Base-by-base conservation (phyloP, 2,888 invertebrate genomes). In the Archips xylosteana region DNA sequence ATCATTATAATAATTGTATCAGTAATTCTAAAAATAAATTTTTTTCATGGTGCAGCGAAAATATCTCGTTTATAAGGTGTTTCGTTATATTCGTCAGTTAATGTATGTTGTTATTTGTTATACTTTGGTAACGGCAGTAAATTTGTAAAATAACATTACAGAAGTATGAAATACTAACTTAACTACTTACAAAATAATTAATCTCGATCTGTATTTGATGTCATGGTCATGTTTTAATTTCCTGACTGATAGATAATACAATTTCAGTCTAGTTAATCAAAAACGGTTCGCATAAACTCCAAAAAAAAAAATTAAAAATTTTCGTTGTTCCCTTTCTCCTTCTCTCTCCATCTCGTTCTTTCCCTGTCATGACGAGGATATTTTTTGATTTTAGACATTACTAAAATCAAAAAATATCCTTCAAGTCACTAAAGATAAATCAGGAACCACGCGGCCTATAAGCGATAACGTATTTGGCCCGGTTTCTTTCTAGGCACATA, bases 111-210 rank as follows among this genome's bases (percentile, higher is more conserved):
- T 15, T 51, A 15, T n/a, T 51, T 51, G n/a, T n/a, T 51, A 51
- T n/a, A 51, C 49, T 51, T 51, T 12, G 15, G 49, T 51, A 51
- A 51, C 49, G 49, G 49, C n/a, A n/a, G 12, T 51, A 51, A 51
- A 51, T n/a, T 51, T 4, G 6, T 12, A 8, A 12, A 51, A 51
- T 51, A 51, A 51, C n/a, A 51, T 47, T 42, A 13, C 13, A 47
- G 13, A 51, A 51, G 49, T n/a, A 51, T 51, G n/a, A 51, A 51
- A 51, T 51, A 51, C 4, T n/a, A 51, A n/a, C n/a, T 8, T 8
- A 51, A 10, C 10, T 47, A 47, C 10, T 47, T 47, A 47, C 12
- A 47, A 3, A 47, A 12, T 47, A 12, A n/a, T 51, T n/a, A 5
- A 5, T 6, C n/a, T n/a, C n/a, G 49, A n/a, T 51, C 49, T 15